Evolutionary conservation across 2,113 vertebrate genomes (phyloP), one percentile per base, ranked within the genome.

Genomic region (Nicator chloris): DNA sequence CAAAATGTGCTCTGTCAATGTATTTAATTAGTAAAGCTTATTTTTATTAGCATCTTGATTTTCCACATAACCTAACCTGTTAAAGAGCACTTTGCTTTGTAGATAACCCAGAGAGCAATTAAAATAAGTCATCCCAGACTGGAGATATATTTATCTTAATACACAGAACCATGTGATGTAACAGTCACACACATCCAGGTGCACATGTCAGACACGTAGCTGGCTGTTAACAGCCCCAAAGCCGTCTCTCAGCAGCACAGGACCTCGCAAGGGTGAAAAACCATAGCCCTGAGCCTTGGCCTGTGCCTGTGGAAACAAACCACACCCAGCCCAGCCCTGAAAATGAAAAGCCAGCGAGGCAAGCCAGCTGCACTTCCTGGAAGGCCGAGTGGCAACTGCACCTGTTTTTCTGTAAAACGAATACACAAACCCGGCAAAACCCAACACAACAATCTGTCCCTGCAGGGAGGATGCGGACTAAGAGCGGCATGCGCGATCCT

Each of bases 401-500:
- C 63, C 57, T 31, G 40, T 2, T 53, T 26, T 76, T 22, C 75
- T 15, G 77, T 9, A 7, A 37, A 16, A 37, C 22, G 10, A 35
- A 30, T 1, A 2, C 22, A 9, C 22, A 8, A 18, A 27, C 1
- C 6, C 86, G 7, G 44, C 35, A 23, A 4, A 31, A 27, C 6
- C 2, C 18, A 4, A 0, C 5, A 1, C 53, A 3, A 6, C 26
- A 11, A 9, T 1, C 5, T 0, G 7, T 1, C 40, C 0, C 50
- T 23, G 9, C 54, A 2, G 19, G n/a, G 6, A 4, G n/a, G 14
- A 9, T 0, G 10, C 0, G 15, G 66, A 4, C 13, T 2, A 4
- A 6, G 2, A 1, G 21, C 2, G 8, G 3, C 15, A 1, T 0
- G 15, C 1, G 12, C 13, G 1, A 1, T 2, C 10, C 30, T 4